A percentile compares a stretch with the other conserved stretches of the same genome.
phyloP scores from a whole-genome alignment of 2,888 invertebrate genomes.

The Dryomyza anilis region DNA sequence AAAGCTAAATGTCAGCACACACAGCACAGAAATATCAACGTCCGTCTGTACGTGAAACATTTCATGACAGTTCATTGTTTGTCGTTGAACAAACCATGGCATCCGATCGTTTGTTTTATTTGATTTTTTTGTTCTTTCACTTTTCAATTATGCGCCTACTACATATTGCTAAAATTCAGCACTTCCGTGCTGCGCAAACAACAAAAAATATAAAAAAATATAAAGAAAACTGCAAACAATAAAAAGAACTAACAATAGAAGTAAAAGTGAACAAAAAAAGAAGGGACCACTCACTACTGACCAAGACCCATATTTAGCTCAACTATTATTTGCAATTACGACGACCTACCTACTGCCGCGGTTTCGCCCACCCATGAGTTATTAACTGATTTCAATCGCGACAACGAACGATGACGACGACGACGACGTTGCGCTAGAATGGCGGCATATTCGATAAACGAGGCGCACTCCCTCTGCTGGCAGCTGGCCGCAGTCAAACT shows the following conservation, averaged over 20 bases:
- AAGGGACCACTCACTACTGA: not conserved
- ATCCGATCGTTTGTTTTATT: too few relatives aligned
- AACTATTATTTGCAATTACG: conserved; percentile 9
- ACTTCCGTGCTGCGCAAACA: not conserved
- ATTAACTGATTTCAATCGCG: conserved; percentile 1
- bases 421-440: not conserved
- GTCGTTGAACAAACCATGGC: too few relatives aligned
- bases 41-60: too few relatives aligned
- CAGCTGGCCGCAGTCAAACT: not conserved
- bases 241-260: not conserved
- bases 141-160: too few relatives aligned
- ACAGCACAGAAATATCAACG: too few relatives aligned
- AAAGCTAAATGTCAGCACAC: too few relatives aligned
- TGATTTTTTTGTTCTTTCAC: too few relatives aligned
- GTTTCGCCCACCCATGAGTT: not conserved
- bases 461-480: not conserved
- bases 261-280: not conserved
- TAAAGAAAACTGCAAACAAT: not conserved
- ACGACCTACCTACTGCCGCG: not conserved
- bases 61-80: too few relatives aligned
- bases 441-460: not conserved
- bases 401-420: not conserved
- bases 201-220: not conserved
- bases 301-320: conserved; percentile 9
- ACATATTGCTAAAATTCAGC: too few relatives aligned